These are phyloP conservation scores for Brachirus orientalis DNA, from an alignment of 2,113 vertebrate species.

Conservation along the genomic window DNA sequence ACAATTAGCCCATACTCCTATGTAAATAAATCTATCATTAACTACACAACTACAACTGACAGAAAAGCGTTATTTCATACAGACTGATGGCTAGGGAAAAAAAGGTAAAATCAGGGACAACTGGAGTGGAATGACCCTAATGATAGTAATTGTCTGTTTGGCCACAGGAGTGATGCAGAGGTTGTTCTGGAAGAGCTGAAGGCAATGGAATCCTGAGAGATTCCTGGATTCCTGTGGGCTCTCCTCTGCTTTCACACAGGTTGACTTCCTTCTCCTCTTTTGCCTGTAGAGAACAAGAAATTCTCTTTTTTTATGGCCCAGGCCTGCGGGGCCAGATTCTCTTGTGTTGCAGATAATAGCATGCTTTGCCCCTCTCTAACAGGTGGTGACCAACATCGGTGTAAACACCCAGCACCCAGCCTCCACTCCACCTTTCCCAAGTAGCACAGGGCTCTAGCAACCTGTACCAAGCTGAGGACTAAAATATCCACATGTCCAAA, in stretches of 20 bases:
- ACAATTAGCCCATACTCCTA: constrained; percentile 6
- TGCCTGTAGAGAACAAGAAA: constrained; percentile 53
- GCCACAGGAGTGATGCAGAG: constrained; percentile 53
- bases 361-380: constrained; percentile 75
- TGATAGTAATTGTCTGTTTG: constrained; percentile 68
- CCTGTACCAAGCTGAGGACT: constrained; percentile 3
- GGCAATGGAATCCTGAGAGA: constrained; percentile 58
- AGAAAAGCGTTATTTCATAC: constrained; percentile 27
- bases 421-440: constrained; percentile 47
- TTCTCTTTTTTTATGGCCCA: constrained; percentile 77
- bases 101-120: constrained; percentile 40
- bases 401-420: constrained; percentile 69
- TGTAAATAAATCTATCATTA: constrained; percentile 28
- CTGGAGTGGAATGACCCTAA: constrained; percentile 65
- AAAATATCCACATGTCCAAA: constrained; percentile 51
- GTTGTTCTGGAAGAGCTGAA: constrained; percentile 59
- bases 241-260: constrained; percentile 60
- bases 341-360: constrained; percentile 79
- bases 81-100: constrained; percentile 13
- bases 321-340: constrained; percentile 81
- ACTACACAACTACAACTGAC: constrained; percentile 24
- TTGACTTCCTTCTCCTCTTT: constrained; percentile 29
- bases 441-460: constrained; percentile 24
- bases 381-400: constrained; percentile 75
- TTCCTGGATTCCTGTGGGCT: constrained; percentile 57